Conservation (phyloP, 2,888 invertebrate genomes). For the Poecilus cupreus region DNA sequence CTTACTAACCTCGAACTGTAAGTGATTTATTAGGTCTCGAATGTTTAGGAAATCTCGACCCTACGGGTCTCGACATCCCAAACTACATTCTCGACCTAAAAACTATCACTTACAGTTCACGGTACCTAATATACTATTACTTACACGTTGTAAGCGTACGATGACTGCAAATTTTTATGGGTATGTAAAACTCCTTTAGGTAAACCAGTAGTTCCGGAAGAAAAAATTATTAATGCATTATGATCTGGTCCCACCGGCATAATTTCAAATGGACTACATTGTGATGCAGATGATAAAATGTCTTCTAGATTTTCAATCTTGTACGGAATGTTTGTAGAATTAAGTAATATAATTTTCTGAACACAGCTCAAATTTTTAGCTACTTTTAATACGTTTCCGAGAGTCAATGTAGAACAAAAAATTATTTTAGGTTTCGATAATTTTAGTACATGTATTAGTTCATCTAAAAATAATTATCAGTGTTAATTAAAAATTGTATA, state of each 20-base stretch:
- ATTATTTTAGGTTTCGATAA: conserved; percentile 57
- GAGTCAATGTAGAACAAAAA: conserved; percentile 49
- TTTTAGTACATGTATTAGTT: conserved; percentile 51
- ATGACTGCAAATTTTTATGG: conserved; percentile 78
- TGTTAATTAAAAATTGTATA: not conserved
- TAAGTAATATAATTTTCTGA: not conserved
- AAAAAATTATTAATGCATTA: conserved; percentile 76
- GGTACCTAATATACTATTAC: no score
- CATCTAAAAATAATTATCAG: conserved; percentile 37
- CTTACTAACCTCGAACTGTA: no score
- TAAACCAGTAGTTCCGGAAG: conserved; percentile 87
- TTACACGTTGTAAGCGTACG: not conserved
- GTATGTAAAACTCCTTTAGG: conserved; percentile 87
- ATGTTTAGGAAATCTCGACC: no score
- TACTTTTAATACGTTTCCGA: conserved; percentile 14
- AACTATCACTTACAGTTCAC: no score
- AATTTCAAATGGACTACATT: not conserved
- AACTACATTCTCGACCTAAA: no score
- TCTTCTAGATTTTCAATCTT: no score
- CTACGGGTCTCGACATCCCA: no score
- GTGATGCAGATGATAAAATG: not conserved
- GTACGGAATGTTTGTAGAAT: not conserved
- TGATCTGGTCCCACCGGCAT: not conserved
- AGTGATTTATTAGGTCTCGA: no score
- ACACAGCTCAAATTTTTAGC: not conserved